Evolutionary conservation across 2,888 invertebrate genomes (phyloP).

Genomic region (Alentia gelatinosa): DNA sequence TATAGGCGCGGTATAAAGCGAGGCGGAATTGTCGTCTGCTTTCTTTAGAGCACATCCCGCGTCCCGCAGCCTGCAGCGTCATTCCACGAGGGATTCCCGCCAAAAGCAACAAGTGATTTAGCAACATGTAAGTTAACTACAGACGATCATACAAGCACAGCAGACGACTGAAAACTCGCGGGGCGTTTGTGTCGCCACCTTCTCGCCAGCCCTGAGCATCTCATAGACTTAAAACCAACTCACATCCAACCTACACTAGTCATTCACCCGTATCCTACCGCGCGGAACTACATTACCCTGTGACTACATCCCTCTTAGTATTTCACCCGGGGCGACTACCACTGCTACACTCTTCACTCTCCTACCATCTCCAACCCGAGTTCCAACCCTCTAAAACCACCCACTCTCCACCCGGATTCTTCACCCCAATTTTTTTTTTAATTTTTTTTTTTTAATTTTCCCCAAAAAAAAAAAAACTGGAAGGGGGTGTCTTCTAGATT

Average conservation of each 20-base stretch:
- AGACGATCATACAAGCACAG: not conserved
- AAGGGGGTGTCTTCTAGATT: not conserved
- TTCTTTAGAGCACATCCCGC: not conserved
- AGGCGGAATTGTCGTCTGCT: not conserved
- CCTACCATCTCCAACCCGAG: not conserved
- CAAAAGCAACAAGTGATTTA: not conserved
- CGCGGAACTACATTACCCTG: not conserved
- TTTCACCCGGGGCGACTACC: not conserved
- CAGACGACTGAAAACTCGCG: too few relatives aligned
- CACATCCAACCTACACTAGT: not conserved
- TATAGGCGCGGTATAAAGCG: not conserved
- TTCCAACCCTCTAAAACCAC: not conserved
- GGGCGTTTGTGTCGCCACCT: too few relatives aligned
- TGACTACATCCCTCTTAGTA: not conserved
- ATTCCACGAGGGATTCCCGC: not conserved
- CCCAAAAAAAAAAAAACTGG: not conserved
- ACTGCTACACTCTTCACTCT: too few relatives aligned
- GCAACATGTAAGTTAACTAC: not conserved
- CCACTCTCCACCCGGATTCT: not conserved
- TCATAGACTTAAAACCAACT: too few relatives aligned
- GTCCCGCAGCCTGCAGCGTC: too few relatives aligned
- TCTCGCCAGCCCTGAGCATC: too few relatives aligned
- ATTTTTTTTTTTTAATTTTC: not conserved
- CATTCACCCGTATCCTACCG: not conserved
- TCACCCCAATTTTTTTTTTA: not conserved